These are phyloP conservation scores for Garrulus glandarius DNA, from an alignment of 2,797 vertebrate species.

Conservation along the genomic window DNA sequence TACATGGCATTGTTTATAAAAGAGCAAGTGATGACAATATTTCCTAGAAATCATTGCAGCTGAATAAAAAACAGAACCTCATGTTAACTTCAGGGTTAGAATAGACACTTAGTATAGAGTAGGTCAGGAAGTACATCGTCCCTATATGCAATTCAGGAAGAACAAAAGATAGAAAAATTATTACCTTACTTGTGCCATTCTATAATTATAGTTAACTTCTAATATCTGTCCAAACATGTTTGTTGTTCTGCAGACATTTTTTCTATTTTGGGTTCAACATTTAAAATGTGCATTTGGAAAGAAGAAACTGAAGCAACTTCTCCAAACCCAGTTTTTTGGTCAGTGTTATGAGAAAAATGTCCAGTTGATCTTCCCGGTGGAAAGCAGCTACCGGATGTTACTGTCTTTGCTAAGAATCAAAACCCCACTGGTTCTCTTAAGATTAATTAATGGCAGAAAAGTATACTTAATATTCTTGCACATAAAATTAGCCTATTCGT, in stretches of 20 bases:
- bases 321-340: background rate
- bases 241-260: background rate
- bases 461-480: background rate
- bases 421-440: background rate
- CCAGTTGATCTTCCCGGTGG: background rate
- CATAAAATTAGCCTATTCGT: background rate
- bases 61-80: background rate
- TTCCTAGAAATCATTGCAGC: background rate
- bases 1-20: background rate
- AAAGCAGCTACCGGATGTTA: background rate
- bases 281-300: background rate
- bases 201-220: background rate
- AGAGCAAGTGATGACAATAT: background rate
- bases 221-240: background rate
- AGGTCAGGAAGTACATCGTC: background rate
- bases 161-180: background rate
- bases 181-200: background rate
- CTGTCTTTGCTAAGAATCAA: background rate
- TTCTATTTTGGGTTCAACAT: background rate
- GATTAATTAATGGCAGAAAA: background rate
- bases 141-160: background rate
- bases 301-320: background rate
- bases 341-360: background rate
- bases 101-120: background rate
- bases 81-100: background rate